Evolutionary conservation across 1,140 invertebrate species (phyloP).

Genomic region (Diachasmimorpha longicaudata): DNA sequence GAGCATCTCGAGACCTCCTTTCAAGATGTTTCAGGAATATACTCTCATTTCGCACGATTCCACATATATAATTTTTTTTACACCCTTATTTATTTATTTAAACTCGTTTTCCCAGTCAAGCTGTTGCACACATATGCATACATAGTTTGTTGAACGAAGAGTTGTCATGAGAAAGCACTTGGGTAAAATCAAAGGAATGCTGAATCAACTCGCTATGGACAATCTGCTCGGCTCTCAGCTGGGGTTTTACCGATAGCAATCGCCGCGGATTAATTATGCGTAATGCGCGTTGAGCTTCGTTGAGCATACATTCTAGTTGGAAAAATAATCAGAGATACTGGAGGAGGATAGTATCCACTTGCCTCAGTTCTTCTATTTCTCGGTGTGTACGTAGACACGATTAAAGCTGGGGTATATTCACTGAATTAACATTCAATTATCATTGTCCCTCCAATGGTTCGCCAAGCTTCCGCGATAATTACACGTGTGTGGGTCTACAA

Average conservation of each 20-base stretch:
- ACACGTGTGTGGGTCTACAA: constrained; percentile 3
- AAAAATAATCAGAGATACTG: not conserved
- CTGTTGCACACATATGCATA: not conserved
- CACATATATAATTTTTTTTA: not conserved
- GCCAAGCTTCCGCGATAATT: constrained; percentile 48
- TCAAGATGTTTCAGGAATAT: not conserved
- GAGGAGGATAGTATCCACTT: not conserved
- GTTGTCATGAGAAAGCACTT: not conserved
- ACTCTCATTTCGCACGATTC: not conserved
- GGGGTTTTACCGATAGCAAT: constrained; percentile 36
- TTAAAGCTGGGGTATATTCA: not conserved
- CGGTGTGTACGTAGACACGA: not conserved
- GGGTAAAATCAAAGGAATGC: not conserved
- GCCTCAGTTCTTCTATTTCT: not conserved
- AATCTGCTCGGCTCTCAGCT: constrained; percentile 7
- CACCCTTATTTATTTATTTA: not conserved
- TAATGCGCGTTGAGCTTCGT: constrained; percentile 38
- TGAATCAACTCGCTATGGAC: not conserved
- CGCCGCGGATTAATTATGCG: constrained; percentile 48
- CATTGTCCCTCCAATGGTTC: constrained; percentile 38
- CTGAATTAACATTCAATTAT: constrained; percentile 44
- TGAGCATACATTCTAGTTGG: not conserved
- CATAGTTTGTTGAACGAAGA: not conserved
- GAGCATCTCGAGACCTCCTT: not conserved
- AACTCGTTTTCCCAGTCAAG: not conserved